Evolutionary conservation across 2,797 vertebrate species (phyloP), one percentile per base, ranked within the genome.

Genomic region (Coccyzus lansbergi): DNA sequence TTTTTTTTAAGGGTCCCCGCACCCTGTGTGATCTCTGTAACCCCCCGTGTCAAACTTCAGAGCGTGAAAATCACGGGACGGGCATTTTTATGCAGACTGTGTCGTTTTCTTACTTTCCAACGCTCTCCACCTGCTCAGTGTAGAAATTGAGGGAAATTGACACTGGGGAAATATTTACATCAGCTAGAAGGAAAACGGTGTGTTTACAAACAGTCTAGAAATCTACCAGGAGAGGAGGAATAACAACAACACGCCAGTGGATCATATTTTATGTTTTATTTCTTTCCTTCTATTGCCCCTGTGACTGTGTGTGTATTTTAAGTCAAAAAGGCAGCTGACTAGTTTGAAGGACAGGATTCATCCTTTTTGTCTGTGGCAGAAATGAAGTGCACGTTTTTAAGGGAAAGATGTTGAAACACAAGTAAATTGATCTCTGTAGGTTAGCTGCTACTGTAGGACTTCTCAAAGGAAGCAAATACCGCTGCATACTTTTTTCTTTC

Each of bases 311-410:
- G 13, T 56, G 8, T 31, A 5, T 69, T 77, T 82, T 21, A 53
- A 71, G 46, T 15, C 58, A 34, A 52, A 67, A 69, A 29, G 15
- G 44, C 63, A 46, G 48, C 40, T 26, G 17, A 36, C 13, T 1
- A 3, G 2, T 33, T 55, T 1, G 3, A 10, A 31, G 48, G 38
- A 22, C 1, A 34, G 29, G 8, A 13, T 46, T 80, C 6, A 6
- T 44, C 10, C 21, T 58, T 53, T 29, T 46, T 40, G 15, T 26
- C 31, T 34, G 34, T 84, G 55, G 24, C 24, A 42, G 33, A 70
- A 56, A n/a, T 42, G 7, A n/a, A 8, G 15, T 26, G 25, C 3
- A 2, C 0, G 0, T 40, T 59, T 74, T 11, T 38, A 31, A 58
- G n/a, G 49, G 52, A 36, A 42, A 60, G 44, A 0, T 19, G 4